Conservation (phyloP, 2,797 vertebrate species). For the Forpus xanthops region DNA sequence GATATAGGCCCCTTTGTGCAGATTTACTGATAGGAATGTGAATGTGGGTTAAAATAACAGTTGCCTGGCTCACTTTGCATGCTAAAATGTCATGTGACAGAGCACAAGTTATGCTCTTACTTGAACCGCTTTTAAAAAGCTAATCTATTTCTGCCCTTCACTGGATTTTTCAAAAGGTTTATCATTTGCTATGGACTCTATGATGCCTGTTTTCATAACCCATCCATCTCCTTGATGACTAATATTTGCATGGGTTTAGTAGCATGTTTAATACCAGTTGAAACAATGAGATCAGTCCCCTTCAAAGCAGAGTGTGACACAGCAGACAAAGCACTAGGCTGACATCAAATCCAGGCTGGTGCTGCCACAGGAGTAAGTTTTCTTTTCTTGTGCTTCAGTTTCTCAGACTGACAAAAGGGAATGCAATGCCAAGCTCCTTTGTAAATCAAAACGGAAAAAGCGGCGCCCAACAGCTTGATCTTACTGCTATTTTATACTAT, state of each 20-base stretch:
- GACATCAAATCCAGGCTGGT: background rate
- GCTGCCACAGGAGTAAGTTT: background rate
- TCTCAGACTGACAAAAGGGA: background rate
- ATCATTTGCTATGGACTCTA: background rate
- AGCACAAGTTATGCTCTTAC: background rate
- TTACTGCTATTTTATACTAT: background rate
- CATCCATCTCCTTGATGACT: background rate
- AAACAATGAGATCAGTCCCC: background rate
- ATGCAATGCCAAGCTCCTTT: background rate
- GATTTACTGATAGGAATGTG: slow-evolving; percentile 5
- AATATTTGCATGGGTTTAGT: background rate
- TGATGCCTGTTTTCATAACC: background rate
- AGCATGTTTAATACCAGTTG: background rate
- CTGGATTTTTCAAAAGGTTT: background rate
- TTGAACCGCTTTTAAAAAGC: background rate
- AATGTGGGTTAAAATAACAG: slow-evolving; percentile 24
- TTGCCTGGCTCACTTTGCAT: background rate
- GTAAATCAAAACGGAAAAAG: background rate
- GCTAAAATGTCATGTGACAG: background rate
- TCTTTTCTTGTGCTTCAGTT: background rate
- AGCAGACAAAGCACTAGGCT: background rate
- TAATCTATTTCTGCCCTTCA: background rate
- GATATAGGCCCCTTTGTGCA: background rate
- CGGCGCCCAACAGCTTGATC: background rate
- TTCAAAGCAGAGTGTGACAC: background rate